Conservation (phyloP, 2,888 invertebrate species). For the Ecliptopera silaceata region DNA sequence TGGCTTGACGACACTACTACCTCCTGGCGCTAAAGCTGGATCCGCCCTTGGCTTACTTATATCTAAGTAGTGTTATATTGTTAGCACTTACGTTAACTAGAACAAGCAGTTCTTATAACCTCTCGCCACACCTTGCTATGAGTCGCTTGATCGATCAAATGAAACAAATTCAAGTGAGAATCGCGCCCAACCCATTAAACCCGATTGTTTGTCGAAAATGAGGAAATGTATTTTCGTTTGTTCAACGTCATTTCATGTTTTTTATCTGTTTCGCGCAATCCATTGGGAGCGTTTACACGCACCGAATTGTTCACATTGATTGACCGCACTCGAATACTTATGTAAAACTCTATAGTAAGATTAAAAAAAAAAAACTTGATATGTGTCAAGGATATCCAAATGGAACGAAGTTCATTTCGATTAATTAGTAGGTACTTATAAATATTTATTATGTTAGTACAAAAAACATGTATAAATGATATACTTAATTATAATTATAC, state of each 20-base stretch:
- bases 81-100: constrained; percentile 3
- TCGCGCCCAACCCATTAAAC: constrained; percentile 75
- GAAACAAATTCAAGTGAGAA: constrained; percentile 78
- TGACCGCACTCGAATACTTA: too few relatives aligned
- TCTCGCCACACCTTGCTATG: constrained; percentile 52
- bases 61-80: not conserved
- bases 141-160: constrained; percentile 67
- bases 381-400: too few relatives aligned
- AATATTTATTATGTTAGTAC: too few relatives aligned
- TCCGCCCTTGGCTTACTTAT: not conserved
- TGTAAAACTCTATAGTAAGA: too few relatives aligned
- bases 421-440: too few relatives aligned
- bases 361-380: too few relatives aligned
- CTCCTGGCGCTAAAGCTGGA: too few relatives aligned
- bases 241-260: constrained; percentile 65
- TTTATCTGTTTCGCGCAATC: constrained; percentile 72
- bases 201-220: constrained; percentile 80
- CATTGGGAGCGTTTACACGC: constrained; percentile 69
- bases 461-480: too few relatives aligned
- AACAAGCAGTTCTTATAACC: constrained; percentile 38
- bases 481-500: too few relatives aligned
- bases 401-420: too few relatives aligned
- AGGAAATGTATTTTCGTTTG: constrained; percentile 75
- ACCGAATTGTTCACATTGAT: constrained; percentile 73
- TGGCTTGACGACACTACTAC: too few relatives aligned